These are phyloP conservation scores for Chelon auratus DNA, from an alignment of 2,797 vertebrate species.

Conservation along the genomic window DNA sequence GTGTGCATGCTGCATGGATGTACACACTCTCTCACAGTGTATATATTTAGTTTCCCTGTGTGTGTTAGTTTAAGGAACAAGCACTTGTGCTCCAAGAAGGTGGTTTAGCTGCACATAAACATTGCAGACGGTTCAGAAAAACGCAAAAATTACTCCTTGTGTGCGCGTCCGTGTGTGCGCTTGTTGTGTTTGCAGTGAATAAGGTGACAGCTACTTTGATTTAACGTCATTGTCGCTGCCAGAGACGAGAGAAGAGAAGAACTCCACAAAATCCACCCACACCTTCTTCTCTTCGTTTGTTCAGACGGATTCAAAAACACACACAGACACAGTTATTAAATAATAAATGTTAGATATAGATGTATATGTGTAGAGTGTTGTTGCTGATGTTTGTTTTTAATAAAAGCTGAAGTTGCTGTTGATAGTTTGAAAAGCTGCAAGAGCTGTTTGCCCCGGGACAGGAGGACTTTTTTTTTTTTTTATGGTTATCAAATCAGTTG, in stretches of 20 bases:
- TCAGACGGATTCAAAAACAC: conserved; percentile 38
- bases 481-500: conserved; percentile 2
- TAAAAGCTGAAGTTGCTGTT: conserved; percentile 19
- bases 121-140: conserved; percentile 23
- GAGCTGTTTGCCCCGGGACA: not conserved
- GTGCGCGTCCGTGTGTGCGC: conserved; percentile 1
- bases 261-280: conserved; percentile 18
- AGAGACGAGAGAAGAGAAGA: conserved; percentile 13
- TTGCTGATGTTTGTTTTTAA: conserved; percentile 13
- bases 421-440: conserved; percentile 14
- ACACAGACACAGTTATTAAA: conserved; percentile 30
- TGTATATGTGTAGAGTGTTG: conserved; percentile 1
- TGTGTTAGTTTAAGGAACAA: conserved; percentile 12
- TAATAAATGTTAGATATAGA: conserved; percentile 35
- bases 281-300: conserved; percentile 25
- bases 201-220: conserved; percentile 68
- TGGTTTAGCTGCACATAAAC: conserved; percentile 13
- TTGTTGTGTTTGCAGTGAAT: conserved; percentile 49
- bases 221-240: conserved; percentile 53
- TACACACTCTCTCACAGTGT: not conserved
- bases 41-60: conserved; percentile 1
- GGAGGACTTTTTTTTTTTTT: not conserved
- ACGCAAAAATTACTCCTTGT: conserved; percentile 9
- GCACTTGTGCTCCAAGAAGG: conserved; percentile 15
- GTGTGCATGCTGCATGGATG: not conserved